Evolutionary conservation across 2,797 vertebrate species (phyloP), one percentile per base, ranked within the genome.

Genomic region (Danionella dracula): DNA sequence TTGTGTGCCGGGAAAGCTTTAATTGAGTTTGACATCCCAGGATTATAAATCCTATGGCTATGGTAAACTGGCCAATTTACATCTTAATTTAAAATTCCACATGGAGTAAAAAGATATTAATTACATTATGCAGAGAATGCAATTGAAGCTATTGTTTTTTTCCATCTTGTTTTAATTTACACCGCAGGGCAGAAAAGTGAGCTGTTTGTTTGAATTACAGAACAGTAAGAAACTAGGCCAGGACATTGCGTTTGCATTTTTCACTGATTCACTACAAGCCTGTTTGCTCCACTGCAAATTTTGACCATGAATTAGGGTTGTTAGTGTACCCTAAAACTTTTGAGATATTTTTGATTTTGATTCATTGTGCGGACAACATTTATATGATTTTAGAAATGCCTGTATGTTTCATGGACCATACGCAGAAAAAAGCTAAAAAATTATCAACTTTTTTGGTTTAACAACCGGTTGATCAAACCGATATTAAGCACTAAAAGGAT

Each of bases 71-170:
- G 82, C 82, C 86, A 88, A 90, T 89, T 89, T 89, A 86, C 85
- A 90, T 89, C 86, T 89, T 91, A 84, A 89, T 89, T 90, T 89
- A 81, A 87, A 90, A 91, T 90, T 89, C 86, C 83, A 86, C 84
- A 88, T 82, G 86, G 85, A 88, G 87, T 89, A 85, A 87, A 88
- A 87, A 35, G 77, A 84, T 87, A 88, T 90, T 89, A 90, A 90
- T 88, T 88, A 86, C 85, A 88, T 88, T 87, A 87, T 85, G 77
- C 83, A 81, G 81, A 71, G 55, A 84, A 86, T 82, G 83, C 82
- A 84, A 85, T 84, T 83, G 75, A 78, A 81, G 81, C 84, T 86
- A 81, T 79, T 81, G 79, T 71, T 78, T 76, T 77, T 75, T 79
- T 84, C 73, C 78, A 16, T 82, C 84, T 81, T 84, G 82, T 86